phyloP scores from a whole-genome alignment of 2,888 invertebrate species.

The Callyntrura guangdongensis region DNA sequence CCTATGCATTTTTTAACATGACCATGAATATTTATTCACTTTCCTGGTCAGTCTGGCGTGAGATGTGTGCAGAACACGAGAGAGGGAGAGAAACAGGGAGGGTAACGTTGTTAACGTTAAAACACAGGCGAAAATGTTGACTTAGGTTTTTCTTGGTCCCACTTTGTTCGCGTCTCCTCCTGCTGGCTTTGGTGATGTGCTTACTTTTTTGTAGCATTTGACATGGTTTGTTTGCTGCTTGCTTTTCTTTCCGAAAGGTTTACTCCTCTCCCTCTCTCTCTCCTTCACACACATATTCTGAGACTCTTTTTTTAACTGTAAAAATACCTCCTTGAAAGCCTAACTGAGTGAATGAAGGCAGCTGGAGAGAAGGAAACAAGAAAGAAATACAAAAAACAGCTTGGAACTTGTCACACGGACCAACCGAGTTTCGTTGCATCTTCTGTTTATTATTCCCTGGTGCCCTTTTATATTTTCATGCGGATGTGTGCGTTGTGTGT shows the following conservation, averaged over 20 bases:
- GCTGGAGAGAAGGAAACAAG: too few species aligned
- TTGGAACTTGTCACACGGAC: not conserved
- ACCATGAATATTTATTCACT: conserved; percentile 67
- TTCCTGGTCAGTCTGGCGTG: conserved; percentile 64
- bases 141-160: conserved; percentile 1
- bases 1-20: conserved; percentile 59
- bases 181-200: not conserved
- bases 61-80: conserved; percentile 46
- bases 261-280: too few species aligned
- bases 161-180: not conserved
- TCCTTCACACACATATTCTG: too few species aligned
- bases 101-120: too few species aligned
- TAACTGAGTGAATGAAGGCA: not conserved
- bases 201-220: conserved; percentile 12
- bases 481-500: too few species aligned
- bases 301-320: conserved; percentile 47
- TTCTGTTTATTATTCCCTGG: conserved; percentile 61
- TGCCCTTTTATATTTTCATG: conserved; percentile 65
- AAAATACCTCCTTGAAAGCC: conserved; percentile 9
- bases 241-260: conserved; percentile 29
- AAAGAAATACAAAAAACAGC: too few species aligned
- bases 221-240: conserved; percentile 66
- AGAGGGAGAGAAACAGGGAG: not conserved
- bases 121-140: not conserved
- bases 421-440: not conserved